These are phyloP conservation scores for Bimastos eiseni DNA, from an alignment of 2,888 invertebrate genomes.

Conservation along the genomic window DNA sequence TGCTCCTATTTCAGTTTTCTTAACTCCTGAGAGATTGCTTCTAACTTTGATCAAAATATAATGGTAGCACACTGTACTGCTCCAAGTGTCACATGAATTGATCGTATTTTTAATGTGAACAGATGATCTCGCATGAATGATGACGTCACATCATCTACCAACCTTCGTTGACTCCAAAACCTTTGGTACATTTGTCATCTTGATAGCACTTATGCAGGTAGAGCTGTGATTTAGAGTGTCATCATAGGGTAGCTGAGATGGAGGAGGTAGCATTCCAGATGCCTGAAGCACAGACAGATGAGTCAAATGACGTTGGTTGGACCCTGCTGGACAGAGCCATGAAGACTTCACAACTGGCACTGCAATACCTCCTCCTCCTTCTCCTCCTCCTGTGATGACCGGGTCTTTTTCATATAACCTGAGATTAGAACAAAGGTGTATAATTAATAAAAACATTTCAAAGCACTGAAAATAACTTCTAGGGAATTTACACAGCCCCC, in stretches of 20 bases:
- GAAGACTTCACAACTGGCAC: constrained; percentile 29
- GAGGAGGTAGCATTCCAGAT: constrained; percentile 43
- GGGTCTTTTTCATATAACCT: neutral
- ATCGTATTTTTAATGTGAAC: neutral
- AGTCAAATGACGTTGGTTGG: constrained; percentile 47
- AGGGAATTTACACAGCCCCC: too few species aligned
- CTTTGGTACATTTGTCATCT: constrained; percentile 21
- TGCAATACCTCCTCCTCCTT: constrained; percentile 41
- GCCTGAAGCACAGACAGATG: constrained; percentile 44
- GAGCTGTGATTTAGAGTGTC: constrained; percentile 34
- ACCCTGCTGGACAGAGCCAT: constrained; percentile 44
- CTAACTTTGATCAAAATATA: neutral
- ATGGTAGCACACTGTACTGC: neutral
- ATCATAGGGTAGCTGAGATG: neutral
- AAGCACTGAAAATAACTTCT: too few species aligned
- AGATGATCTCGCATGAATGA: neutral
- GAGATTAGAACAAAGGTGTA: neutral
- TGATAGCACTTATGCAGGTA: neutral
- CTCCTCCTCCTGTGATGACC: constrained; percentile 33
- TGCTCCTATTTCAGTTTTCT: too few species aligned
- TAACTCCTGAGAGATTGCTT: too few species aligned
- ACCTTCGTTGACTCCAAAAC: neutral
- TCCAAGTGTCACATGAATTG: neutral
- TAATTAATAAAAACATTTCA: neutral
- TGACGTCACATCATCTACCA: too few species aligned